Evolutionary conservation across 2,113 vertebrate genomes (phyloP), one percentile per base, ranked within the genome.

Genomic region (Hippocampus zosterae): DNA sequence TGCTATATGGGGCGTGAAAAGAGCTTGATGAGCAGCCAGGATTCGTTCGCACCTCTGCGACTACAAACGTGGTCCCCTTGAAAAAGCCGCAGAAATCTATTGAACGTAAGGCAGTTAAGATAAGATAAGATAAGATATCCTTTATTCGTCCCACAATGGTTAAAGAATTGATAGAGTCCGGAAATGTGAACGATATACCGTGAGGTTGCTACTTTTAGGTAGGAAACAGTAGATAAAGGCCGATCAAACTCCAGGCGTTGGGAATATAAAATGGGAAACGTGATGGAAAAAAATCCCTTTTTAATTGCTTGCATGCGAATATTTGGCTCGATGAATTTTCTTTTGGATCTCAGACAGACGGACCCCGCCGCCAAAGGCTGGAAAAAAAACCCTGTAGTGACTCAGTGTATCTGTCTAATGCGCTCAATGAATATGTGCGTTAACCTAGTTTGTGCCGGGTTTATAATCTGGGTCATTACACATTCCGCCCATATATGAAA

Each of bases 1-100:
- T 74, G 80, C 77, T 75, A 75, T 78, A 72, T 84, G 73, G 74
- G 57, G 79, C 75, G n/a, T 85, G 81, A 85, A 84, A 83, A 81
- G 76, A 76, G 75, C 52, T 77, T 77, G 73, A 72, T 70, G 18
- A 72, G 80, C 62, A 69, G 67, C 74, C 79, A 80, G 68, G 69
- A 67, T 68, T 60, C 63, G 71, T 73, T 74, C 71, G 72, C 55
- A 57, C 11, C 73, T 48, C 64, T 70, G 33, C 62, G 44, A 53
- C 40, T 60, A 73, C 25, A 65, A 65, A 64, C 65, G 66, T 21
- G 48, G 19, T 53, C 62, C 42, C 10, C 42, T 61, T 68, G n/a
- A 68, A 16, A 50, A 15, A 19, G 40, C 62, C 53, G 48, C 15
- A 61, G 25, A 67, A 68, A 74, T 62, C 12, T 5, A 67, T 40